phyloP scores from a whole-genome alignment of 2,888 invertebrate genomes.

The Watsonalla cultraria region DNA sequence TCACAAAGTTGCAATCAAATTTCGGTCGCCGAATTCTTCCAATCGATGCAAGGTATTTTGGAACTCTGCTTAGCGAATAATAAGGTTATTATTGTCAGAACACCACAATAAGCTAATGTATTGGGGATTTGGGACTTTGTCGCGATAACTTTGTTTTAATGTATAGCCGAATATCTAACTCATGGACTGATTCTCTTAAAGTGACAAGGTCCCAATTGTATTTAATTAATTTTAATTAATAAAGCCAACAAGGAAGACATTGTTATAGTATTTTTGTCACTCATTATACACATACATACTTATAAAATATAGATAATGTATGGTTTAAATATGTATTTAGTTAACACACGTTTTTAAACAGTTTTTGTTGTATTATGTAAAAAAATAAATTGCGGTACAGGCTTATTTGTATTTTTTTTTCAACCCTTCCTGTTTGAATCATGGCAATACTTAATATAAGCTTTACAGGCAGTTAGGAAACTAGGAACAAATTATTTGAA shows the following conservation, averaged over 20 bases:
- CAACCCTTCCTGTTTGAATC: background rate
- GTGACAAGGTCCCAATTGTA: slow-evolving; percentile 21
- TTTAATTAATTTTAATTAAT: slow-evolving; percentile 11
- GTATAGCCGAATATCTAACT: slow-evolving; percentile 1
- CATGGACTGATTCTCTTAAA: slow-evolving; percentile 1
- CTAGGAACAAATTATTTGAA: no score
- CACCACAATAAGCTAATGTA: background rate
- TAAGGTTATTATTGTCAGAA: background rate
- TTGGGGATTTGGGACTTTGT: slow-evolving; percentile 1
- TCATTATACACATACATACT: background rate
- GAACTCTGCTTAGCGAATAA: background rate
- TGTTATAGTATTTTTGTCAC: background rate
- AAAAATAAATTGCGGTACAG: slow-evolving; percentile 41
- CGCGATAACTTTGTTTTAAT: background rate
- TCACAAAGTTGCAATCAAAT: no score
- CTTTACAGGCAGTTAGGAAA: no score
- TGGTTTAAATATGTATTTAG: slow-evolving; percentile 28
- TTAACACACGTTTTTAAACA: slow-evolving; percentile 33
- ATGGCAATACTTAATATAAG: no score
- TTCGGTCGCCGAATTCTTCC: background rate
- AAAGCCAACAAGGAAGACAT: no score
- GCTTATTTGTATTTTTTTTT: slow-evolving; percentile 9
- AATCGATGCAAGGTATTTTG: background rate
- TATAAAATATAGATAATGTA: background rate
- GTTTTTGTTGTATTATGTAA: slow-evolving; percentile 37